phyloP scores from a whole-genome alignment of 2,113 vertebrate genomes.

The Siniperca knerii region DNA sequence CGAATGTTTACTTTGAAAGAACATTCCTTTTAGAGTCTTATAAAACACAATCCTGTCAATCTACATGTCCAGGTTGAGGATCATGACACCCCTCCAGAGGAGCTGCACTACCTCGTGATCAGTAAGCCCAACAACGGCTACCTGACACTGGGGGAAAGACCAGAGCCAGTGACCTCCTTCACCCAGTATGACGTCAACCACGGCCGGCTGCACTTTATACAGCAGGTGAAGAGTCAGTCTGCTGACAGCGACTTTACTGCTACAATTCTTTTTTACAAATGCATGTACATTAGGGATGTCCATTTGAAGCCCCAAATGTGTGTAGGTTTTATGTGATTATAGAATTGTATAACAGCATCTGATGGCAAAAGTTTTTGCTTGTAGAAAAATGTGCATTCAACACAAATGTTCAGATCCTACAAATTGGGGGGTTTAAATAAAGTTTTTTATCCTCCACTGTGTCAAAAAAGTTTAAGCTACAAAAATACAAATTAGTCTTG shows the following conservation, averaged over 20 bases:
- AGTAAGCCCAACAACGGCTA: slow-evolving; percentile 89
- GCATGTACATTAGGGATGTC: neutral
- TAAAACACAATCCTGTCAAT: neutral
- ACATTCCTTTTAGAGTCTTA: neutral
- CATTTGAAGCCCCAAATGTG: neutral
- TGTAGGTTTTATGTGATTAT: neutral
- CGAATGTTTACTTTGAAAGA: neutral
- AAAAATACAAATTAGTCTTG: too few relatives aligned
- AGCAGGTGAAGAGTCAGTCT: slow-evolving; percentile 76
- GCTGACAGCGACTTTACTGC: neutral
- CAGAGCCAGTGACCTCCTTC: slow-evolving; percentile 86
- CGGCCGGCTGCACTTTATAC: slow-evolving; percentile 87
- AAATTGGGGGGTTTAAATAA: neutral
- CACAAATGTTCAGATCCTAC: neutral
- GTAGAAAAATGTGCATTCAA: neutral
- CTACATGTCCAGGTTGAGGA: slow-evolving; percentile 83
- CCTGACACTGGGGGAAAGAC: slow-evolving; percentile 83
- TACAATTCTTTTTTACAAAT: neutral
- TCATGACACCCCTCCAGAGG: slow-evolving; percentile 87
- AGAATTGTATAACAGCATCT: too few relatives aligned
- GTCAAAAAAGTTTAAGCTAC: neutral
- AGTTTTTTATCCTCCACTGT: neutral
- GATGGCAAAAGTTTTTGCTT: neutral
- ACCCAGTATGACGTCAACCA: slow-evolving; percentile 90
- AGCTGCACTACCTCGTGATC: slow-evolving; percentile 89